phyloP scores from a whole-genome alignment of 2,888 invertebrate genomes.

The Hylaea fasciaria region DNA sequence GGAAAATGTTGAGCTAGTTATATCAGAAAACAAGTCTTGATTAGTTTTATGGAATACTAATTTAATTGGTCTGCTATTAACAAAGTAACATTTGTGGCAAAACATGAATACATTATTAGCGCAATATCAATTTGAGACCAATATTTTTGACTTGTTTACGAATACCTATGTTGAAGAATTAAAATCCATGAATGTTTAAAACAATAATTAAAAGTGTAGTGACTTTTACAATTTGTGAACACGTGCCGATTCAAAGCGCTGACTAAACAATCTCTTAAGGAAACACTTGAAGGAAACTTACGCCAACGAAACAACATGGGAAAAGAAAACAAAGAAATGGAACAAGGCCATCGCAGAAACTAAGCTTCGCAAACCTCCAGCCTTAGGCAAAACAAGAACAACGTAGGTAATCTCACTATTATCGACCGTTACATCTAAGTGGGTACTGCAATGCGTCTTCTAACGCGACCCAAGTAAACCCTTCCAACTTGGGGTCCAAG shows the following conservation, averaged over 20 bases:
- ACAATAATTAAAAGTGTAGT: no score
- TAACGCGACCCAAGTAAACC: constrained; percentile 6
- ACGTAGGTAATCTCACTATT: constrained; percentile 2
- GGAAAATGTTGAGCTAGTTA: constrained; percentile 16
- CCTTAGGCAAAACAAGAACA: constrained; percentile 4
- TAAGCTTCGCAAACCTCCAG: neutral
- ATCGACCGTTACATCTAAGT: constrained; percentile 13
- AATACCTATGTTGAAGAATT: no score
- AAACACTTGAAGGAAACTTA: neutral
- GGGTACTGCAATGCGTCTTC: constrained; percentile 19
- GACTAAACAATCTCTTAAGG: no score
- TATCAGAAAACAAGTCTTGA: neutral
- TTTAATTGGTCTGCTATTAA: neutral
- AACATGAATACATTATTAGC: no score
- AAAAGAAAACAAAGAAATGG: constrained; percentile 2
- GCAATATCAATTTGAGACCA: no score
- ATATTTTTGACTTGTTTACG: no score
- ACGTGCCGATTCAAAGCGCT: no score
- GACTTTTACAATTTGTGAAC: no score
- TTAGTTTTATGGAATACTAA: constrained; percentile 17
- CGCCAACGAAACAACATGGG: neutral
- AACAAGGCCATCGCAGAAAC: neutral
- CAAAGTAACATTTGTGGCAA: no score
- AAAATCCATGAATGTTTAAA: no score
- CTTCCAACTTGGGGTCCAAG: constrained; percentile 8